A percentile compares a stretch with the other conserved stretches of the same genome.
These are phyloP conservation scores for Scaptomyza caliginosa DNA, from an alignment of 2,888 invertebrate species.

Conservation along the genomic window DNA sequence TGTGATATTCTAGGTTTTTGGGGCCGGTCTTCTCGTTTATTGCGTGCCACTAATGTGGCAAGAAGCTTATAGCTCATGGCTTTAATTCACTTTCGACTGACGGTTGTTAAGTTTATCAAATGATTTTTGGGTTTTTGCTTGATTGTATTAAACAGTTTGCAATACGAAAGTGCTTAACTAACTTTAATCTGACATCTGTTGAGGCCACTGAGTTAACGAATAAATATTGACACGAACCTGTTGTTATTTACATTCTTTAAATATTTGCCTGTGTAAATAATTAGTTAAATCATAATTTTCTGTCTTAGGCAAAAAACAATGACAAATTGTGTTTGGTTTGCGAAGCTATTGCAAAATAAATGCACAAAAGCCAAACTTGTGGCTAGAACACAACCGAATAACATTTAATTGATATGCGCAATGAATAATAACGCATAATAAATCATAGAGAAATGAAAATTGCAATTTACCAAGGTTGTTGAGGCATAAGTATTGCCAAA, in stretches of 20 bases:
- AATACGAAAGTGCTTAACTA: no score
- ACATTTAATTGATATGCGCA: constrained; percentile 34
- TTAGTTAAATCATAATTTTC: not conserved
- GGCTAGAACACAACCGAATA: constrained; percentile 36
- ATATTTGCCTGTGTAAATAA: not conserved
- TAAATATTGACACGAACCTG: not conserved
- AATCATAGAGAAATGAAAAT: constrained; percentile 22
- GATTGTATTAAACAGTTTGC: not conserved
- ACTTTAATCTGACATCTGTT: not conserved
- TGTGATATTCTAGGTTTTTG: constrained; percentile 74
- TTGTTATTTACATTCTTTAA: not conserved
- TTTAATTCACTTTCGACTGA: constrained; percentile 30
- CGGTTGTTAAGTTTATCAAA: constrained; percentile 19
- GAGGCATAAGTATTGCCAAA: constrained; percentile 50
- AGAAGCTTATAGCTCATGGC: constrained; percentile 10
- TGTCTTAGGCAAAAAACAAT: not conserved
- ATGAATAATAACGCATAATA: constrained; percentile 4
- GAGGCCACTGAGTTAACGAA: not conserved
- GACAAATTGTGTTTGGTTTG: constrained; percentile 2
- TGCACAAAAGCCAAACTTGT: constrained; percentile 14
- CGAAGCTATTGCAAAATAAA: constrained; percentile 8
- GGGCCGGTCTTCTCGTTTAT: constrained; percentile 30
- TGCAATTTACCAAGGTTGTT: not conserved
- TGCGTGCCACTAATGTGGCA: constrained; percentile 32
- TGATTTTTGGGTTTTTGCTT: not conserved